Evolutionary conservation across 2,797 vertebrate genomes (phyloP).

Genomic region (Phyllotis vaccarum): DNA sequence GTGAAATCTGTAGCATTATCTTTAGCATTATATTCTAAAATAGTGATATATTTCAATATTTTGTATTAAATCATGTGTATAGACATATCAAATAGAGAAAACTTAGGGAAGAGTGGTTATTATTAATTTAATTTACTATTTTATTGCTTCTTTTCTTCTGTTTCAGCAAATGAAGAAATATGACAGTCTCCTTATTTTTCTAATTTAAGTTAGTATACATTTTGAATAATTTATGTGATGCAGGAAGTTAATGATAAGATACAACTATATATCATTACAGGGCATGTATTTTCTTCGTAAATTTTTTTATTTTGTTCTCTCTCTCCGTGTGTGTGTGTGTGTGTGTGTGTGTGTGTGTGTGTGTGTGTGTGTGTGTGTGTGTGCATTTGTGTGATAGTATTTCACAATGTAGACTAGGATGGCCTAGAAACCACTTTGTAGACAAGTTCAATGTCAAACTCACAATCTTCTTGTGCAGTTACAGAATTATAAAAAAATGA

Average conservation of each 20-base stretch:
- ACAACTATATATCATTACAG: neutral
- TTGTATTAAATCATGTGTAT: neutral
- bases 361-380: neutral
- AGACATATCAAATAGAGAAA: neutral
- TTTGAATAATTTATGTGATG: constrained; percentile 19
- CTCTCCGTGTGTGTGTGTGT: neutral
- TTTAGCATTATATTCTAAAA: neutral
- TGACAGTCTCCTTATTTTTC: neutral
- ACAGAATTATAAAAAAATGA: neutral
- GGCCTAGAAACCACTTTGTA: neutral
- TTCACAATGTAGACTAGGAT: neutral
- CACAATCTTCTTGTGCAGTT: no score
- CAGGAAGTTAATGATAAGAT: neutral
- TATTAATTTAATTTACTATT: neutral
- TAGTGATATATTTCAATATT: neutral
- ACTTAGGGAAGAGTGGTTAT: neutral
- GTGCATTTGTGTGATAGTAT: neutral
- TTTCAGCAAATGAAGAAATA: neutral
- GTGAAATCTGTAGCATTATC: neutral
- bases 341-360: neutral
- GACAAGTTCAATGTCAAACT: neutral
- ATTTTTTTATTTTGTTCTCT: neutral
- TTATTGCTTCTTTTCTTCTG: neutral
- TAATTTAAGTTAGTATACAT: neutral
- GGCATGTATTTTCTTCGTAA: neutral